Evolutionary conservation across 1,140 invertebrate species (phyloP), one percentile per base, ranked within the genome.

Genomic region (Lanistes nyassanus): DNA sequence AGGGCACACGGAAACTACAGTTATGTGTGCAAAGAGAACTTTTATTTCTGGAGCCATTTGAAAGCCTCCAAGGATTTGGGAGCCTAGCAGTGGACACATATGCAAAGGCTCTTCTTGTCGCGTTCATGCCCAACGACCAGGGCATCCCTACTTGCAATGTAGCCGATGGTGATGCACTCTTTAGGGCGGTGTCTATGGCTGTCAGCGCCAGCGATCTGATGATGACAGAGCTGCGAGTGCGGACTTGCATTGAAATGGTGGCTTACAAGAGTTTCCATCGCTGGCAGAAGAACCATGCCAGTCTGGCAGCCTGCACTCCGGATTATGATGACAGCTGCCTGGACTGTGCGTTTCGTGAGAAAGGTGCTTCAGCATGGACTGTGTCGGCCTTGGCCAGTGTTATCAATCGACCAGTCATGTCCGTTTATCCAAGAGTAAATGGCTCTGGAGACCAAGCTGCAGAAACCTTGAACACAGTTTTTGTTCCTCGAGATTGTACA

Each of bases 171-270:
- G 76, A 79, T 34, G 78, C 74, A 56, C 64, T 81, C 9, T 81
- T 81, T 39, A 68, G 76, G 37, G 64, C 79, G 21, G 26, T 79
- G 0, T 79, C 79, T 7, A 58, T 76, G 1, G 67, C 75, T n/a
- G 62, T 81, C 29, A 58, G 60, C 51, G 79, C 77, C 23, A 60
- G 72, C 39, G 74, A 79, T 21, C 19, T 36, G 0, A 5, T 71
- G 36, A 66, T 74, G 26, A 51, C 65, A 29, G 71, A 81, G 51
- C 37, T 81, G 2, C 69, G 75, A 47, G 77, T 79, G 5, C 21
- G 79, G 23, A 76, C 70, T 65, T 81, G 79, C 51, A 66, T 81
- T 34, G 75, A 81, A 31, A 71, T 81, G 71, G 56, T 68, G 9
- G 36, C 21, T 11, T 68, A 42, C 53, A 66, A 62, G 23, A 39